phyloP scores from a whole-genome alignment of 2,113 vertebrate species.

The Mesoclemmys tuberculata region DNA sequence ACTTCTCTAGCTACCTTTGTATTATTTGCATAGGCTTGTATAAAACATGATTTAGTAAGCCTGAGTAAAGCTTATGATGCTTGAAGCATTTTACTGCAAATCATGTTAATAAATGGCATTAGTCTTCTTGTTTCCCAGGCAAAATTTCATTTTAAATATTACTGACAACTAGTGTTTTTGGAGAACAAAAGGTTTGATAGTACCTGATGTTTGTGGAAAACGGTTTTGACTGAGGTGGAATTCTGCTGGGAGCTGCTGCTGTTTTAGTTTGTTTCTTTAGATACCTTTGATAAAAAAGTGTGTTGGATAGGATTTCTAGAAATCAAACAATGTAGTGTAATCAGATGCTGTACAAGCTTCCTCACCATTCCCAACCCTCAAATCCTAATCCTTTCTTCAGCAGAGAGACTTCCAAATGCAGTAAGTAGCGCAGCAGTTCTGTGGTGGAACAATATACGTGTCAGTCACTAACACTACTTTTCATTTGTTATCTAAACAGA shows the following conservation, averaged over 20 bases:
- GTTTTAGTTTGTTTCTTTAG: background rate
- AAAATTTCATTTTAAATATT: background rate
- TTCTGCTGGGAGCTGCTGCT: background rate
- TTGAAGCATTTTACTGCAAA: background rate
- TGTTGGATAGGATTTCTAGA: no score
- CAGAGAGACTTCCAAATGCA: accelerated
- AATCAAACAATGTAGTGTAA: no score
- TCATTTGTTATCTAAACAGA: background rate
- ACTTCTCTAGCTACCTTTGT: background rate
- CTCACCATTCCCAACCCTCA: background rate
- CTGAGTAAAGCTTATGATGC: background rate
- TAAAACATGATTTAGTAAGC: background rate
- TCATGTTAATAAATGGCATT: background rate
- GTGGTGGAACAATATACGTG: background rate
- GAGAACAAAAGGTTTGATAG: background rate
- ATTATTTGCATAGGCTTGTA: background rate
- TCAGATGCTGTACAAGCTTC: background rate
- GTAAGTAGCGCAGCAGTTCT: background rate
- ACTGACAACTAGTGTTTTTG: background rate
- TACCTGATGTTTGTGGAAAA: background rate
- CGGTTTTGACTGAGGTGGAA: background rate
- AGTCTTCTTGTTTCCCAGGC: background rate
- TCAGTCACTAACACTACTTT: background rate
- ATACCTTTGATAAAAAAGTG: background rate
- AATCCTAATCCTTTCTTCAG: background rate